Evolutionary conservation across 1,140 invertebrate species (phyloP), one percentile per base, ranked within the genome.

Genomic region (Fopius arisanus): DNA sequence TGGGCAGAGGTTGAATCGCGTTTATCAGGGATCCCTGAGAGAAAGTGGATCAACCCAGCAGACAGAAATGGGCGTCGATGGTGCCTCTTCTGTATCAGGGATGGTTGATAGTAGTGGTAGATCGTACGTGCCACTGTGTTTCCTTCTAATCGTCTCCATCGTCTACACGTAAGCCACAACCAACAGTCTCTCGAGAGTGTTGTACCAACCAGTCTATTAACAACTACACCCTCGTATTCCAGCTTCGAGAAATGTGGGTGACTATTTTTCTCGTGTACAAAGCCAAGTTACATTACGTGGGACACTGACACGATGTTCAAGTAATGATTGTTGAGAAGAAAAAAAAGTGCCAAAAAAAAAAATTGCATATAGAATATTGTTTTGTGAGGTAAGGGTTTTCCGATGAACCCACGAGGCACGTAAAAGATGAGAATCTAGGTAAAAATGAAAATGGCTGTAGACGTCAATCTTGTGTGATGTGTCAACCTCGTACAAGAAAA

Each of bases 21-120:
- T 84, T 54, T 83, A 84, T 74, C 83, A 86, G 51, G 85, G 84
- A 10, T 82, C 84, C 12, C 75, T 86, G 19, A 77, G 83, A 10
- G 85, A 86, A 63, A 80, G 80, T 7, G 84, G 79, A 31, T 84
- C 83, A 0, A 86, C 85, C 0, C 51, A 16, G 40, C 48, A 74
- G 65, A 73, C 77, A n/a, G 71, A 70, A 12, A n/a, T 31, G n/a
- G 63, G 75, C 31, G 66, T 19, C 26, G 40, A 72, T 19, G 75
- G 69, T 26, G 33, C 69, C 9, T 72, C 77, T 12, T 72, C 72
- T 19, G 73, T 74, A 54, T 23, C 75, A 23, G 67, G 51, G 37
- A 67, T 62, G 10, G 33, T 67, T 71, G 23, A 40, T 48, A 37
- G 48, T 65, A 68, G 31, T 16, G 62, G 23, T 29, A 16, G 31